Evolutionary conservation across 2,113 vertebrate genomes (phyloP), one percentile per base, ranked within the genome.

Genomic region (Balaenoptera acutorostrata): DNA sequence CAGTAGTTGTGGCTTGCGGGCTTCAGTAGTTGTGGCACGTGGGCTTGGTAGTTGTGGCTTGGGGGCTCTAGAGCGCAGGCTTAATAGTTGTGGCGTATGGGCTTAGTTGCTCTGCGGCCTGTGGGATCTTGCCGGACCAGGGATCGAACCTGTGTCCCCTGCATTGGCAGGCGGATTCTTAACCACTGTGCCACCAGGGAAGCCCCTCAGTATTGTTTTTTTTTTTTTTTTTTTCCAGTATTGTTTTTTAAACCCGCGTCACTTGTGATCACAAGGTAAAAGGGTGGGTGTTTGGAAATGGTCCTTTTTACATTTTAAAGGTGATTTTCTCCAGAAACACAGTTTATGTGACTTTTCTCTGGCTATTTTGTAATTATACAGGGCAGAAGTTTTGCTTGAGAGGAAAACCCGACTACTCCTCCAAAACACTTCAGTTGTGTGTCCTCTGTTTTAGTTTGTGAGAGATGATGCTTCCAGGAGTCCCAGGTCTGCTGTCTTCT

Each of bases 271-370:
- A 46, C 49, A 59, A 21, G 36, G 18, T 44, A 27, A 75, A 52
- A 61, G 12, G 23, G 21, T 7, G 7, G 46, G 5, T 55, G 8
- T 69, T 89, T 63, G 36, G 82, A 64, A 75, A 49, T 55, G 29
- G 9, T 72, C 12, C 36, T 52, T 85, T 72, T 87, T n/a, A 18
- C 23, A 85, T 72, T 72, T 46, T 63, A 57, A 61, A 52, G 49
- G 33, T 29, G 29, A 39, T 80, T 63, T 72, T 83, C 27, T 87
- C 36, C 41, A 74, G 68, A 69, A 64, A 72, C 66, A 31, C 11
- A 36, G 75, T 80, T 68, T 36, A 39, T 31, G 18, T 74, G 59
- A 27, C 39, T 77, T 96, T 93, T 88, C 44, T 89, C 15, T 36
- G 57, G 41, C 10, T 17, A 0, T 46, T 71, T 78, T 85, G 49